phyloP scores from a whole-genome alignment of 2,797 vertebrate species.

The Pitangus sulphuratus region DNA sequence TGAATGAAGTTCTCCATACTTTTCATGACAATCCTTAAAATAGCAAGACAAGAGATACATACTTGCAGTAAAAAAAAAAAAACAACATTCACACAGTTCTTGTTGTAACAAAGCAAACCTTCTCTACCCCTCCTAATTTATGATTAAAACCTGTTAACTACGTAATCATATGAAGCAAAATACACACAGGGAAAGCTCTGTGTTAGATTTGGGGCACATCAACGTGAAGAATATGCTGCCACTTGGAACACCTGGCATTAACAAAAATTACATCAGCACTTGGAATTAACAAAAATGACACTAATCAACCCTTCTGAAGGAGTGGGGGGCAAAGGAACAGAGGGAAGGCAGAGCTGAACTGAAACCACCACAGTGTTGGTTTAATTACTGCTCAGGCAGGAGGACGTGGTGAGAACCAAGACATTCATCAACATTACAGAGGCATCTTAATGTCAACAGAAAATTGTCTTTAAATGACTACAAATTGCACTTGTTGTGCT shows the following conservation, averaged over 20 bases:
- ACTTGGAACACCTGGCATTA: neutral
- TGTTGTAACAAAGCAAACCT: neutral
- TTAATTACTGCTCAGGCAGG: constrained; percentile 27
- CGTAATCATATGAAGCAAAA: neutral
- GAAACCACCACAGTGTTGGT: neutral
- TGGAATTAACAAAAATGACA: neutral
- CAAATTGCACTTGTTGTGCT: neutral
- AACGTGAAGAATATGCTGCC: neutral
- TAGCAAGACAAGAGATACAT: neutral
- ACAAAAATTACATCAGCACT: neutral
- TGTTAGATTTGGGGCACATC: neutral
- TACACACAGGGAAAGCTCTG: neutral
- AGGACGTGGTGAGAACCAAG: neutral
- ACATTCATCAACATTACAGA: constrained; percentile 6
- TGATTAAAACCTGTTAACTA: neutral
- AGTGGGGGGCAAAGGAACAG: neutral
- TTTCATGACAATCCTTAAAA: neutral
- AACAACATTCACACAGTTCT: neutral
- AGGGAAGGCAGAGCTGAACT: neutral
- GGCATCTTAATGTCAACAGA: neutral
- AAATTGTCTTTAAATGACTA: constrained; percentile 50
- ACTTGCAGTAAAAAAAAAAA: neutral
- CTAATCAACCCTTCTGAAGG: neutral
- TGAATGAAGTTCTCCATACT: neutral
- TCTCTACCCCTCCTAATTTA: neutral